Conservation (phyloP, 2,113 vertebrate species). For the Eleginops maclovinus region DNA sequence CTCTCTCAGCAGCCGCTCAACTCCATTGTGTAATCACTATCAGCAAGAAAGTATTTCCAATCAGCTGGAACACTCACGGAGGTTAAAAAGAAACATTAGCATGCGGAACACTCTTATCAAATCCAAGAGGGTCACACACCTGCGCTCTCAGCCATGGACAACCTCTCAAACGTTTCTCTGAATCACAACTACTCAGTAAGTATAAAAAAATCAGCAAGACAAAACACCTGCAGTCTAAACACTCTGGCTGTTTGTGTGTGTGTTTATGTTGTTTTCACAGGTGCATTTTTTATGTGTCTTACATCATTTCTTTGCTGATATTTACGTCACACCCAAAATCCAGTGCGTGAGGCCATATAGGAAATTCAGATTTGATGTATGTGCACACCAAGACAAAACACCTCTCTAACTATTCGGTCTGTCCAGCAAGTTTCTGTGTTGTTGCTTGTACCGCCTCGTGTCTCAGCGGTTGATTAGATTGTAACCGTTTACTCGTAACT, state of each 20-base stretch:
- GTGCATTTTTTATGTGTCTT: constrained; percentile 25
- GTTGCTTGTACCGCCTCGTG: constrained; percentile 20
- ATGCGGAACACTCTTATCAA: constrained; percentile 9
- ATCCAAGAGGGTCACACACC: constrained; percentile 55
- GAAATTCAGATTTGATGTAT: background rate
- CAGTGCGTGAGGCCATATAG: background rate
- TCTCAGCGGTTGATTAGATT: constrained; percentile 23
- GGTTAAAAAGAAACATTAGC: background rate
- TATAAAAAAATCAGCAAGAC: constrained; percentile 60
- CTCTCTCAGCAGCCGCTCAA: background rate
- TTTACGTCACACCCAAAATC: background rate
- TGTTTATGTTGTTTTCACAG: constrained; percentile 37
- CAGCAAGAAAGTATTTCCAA: constrained; percentile 23
- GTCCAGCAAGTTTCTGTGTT: constrained; percentile 4
- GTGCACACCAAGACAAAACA: constrained; percentile 29
- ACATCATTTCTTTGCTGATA: background rate
- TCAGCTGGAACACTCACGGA: background rate
- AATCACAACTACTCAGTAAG: constrained; percentile 32
- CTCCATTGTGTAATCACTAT: background rate
- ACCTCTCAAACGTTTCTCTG: constrained; percentile 36
- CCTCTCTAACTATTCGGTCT: too few species aligned
- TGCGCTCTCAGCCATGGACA: constrained; percentile 38
- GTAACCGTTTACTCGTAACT: constrained; percentile 46
- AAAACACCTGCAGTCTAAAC: constrained; percentile 71
- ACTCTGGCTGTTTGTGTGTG: background rate